These are phyloP conservation scores for Apamea crenata DNA, from an alignment of 2,888 invertebrate species.

Conservation along the genomic window DNA sequence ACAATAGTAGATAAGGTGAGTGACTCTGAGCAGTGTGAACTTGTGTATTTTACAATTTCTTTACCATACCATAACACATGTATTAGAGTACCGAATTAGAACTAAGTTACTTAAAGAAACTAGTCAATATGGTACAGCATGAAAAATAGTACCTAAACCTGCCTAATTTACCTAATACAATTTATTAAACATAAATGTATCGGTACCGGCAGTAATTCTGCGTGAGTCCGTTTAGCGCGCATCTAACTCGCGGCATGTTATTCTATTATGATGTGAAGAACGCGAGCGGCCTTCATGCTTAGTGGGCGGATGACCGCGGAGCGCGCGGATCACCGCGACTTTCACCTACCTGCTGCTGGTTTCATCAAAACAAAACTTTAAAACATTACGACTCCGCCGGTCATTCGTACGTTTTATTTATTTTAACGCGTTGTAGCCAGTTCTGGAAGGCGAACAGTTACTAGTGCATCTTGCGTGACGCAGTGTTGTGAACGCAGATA, in stretches of 20 bases:
- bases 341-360: conserved; percentile 79
- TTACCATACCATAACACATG: conserved; percentile 11
- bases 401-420: conserved; percentile 63
- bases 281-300: conserved; percentile 85
- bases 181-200: background rate
- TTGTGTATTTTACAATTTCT: conserved; percentile 4
- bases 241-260: conserved; percentile 63
- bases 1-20: conserved; percentile 39
- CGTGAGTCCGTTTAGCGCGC: conserved; percentile 58
- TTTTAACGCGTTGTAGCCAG: conserved; percentile 49
- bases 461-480: conserved; percentile 64
- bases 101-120: conserved; percentile 1
- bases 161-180: background rate
- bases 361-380: conserved; percentile 79
- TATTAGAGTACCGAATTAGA: background rate
- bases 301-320: conserved; percentile 83
- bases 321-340: conserved; percentile 78
- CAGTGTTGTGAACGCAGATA: conserved; percentile 63
- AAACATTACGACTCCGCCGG: conserved; percentile 57
- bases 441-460: conserved; percentile 45
- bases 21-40: conserved; percentile 16
- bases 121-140: conserved; percentile 7
- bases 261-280: conserved; percentile 69
- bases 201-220: conserved; percentile 13
- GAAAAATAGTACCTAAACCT: conserved; percentile 1